Conservation (phyloP, 2,888 invertebrate species). For the Fabriciana adippe region DNA sequence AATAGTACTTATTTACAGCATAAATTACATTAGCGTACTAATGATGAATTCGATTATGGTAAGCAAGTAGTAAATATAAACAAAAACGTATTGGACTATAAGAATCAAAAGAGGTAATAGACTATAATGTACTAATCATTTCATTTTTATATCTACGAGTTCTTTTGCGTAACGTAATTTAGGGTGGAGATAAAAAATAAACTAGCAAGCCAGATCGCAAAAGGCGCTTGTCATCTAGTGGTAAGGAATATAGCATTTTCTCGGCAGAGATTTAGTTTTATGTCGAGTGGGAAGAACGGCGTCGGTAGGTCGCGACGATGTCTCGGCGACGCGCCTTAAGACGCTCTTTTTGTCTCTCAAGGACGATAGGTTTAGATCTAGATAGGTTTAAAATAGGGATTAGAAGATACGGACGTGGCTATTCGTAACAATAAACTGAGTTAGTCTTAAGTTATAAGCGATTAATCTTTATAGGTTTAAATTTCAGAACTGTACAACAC, state of each 20-base stretch:
- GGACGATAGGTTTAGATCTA: slow-evolving; percentile 35
- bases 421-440: background rate
- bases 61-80: background rate
- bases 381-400: slow-evolving; percentile 10
- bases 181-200: slow-evolving; percentile 26
- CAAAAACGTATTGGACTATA: background rate
- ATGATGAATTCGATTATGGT: no score
- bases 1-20: no score
- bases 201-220: slow-evolving; percentile 26
- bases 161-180: slow-evolving; percentile 30
- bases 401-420: background rate
- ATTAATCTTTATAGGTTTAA: no score
- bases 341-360: slow-evolving; percentile 46
- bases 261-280: slow-evolving; percentile 64
- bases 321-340: slow-evolving; percentile 60
- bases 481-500: no score
- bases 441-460: no score
- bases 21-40: no score
- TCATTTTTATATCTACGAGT: slow-evolving; percentile 17
- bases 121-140: slow-evolving; percentile 20
- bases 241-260: slow-evolving; percentile 37
- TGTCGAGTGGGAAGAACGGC: slow-evolving; percentile 71
- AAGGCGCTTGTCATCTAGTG: slow-evolving; percentile 34
- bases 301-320: slow-evolving; percentile 69
- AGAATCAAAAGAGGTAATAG: background rate